These are phyloP conservation scores for Morelia viridis DNA, from an alignment of 2,797 vertebrate species.

Conservation along the genomic window DNA sequence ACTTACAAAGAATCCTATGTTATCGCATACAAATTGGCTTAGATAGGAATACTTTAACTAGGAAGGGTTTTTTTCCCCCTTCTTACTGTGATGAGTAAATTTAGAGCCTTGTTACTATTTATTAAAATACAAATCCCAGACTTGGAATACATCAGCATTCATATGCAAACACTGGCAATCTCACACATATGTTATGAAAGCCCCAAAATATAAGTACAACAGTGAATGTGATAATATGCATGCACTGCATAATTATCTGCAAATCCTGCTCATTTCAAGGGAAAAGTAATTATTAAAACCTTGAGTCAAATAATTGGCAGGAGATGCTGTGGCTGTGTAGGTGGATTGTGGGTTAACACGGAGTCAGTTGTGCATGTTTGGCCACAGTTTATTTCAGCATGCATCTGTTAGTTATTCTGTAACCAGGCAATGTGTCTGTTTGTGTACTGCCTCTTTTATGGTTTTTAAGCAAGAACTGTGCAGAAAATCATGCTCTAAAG, in stretches of 20 bases:
- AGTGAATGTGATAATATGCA: not conserved
- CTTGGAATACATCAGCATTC: not conserved
- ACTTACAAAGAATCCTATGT: not conserved
- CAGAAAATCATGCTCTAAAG: not conserved
- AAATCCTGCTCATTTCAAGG: slow-evolving; percentile 16
- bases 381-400: not conserved
- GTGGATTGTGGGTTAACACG: not conserved
- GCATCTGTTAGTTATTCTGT: slow-evolving; percentile 11
- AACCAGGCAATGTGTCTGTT: not conserved
- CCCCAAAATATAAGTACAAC: not conserved
- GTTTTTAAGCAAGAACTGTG: not conserved
- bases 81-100: not conserved
- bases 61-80: not conserved
- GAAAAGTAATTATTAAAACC: slow-evolving; percentile 2
- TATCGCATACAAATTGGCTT: not conserved
- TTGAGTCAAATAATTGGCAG: not conserved
- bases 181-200: not conserved
- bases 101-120: too few species aligned
- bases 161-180: not conserved
- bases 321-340: slow-evolving; percentile 14
- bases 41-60: not conserved
- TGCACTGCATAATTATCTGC: not conserved
- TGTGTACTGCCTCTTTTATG: not conserved
- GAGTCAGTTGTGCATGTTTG: not conserved
- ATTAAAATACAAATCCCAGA: not conserved